Base-by-base conservation (phyloP, 2,113 vertebrate species). In the Leiothrix lutea region DNA sequence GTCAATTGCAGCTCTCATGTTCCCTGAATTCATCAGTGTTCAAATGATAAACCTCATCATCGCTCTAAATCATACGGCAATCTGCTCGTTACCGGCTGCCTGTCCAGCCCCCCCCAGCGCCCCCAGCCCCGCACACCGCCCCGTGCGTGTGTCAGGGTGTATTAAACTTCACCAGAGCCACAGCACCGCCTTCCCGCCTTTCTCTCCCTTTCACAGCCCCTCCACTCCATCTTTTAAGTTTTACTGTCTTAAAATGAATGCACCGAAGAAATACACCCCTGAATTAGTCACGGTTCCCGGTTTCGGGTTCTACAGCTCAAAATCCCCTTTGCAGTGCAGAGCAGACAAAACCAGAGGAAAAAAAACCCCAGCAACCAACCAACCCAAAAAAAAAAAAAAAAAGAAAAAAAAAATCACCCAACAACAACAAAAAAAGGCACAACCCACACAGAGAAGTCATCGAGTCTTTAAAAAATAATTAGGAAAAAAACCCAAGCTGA, bases 251-350 rank as follows among this genome's bases (percentile, higher is more conserved):
- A 51, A 88, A 95, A 96, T 65, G 77, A 95, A 45, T 4, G 48
- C 71, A 0, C 80, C 21, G 82, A 84, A 95, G 61, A 97, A 95
- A 91, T 69, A 73, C 86, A 92, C 90, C 86, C 90, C 60, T 57
- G 83, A 90, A 93, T 91, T 97, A 97, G 93, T 97, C 96, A 97
- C 81, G 95, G 97, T 93, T 96, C 95, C 97, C 71, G 90, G 70
- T 97, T 92, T 97, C 92, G 90, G 81, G 70, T 96, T 95, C 82
- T 72, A 48, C 88, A 56, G 79, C 71, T 91, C 81, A 96, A 96
- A 96, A 96, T 94, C 90, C 92, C 95, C 92, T 26, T 4, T n/a
- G 70, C 94, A 79, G 82, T 2, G n/a, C 88, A 50, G 36, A 67
- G 71, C 50, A 77, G 82, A 72, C 14, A 74, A 81, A 91, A 87